Percentiles rank a stretch among this genome's conserved stretches.
Evolutionary conservation across 2,888 invertebrate genomes (phyloP).

Genomic region (Ceraclea dissimilis): DNA sequence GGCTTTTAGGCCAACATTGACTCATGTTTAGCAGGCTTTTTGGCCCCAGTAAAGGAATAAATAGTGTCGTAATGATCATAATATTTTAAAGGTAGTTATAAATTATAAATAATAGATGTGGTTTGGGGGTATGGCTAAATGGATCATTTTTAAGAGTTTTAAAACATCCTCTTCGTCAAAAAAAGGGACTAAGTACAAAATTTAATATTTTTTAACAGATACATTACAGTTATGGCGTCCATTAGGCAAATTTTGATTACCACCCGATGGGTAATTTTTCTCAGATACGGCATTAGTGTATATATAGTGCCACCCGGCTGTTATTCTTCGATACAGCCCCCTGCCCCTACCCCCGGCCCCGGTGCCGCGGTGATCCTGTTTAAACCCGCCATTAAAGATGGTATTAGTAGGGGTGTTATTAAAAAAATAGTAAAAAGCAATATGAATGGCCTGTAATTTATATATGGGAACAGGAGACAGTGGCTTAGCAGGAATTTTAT

Average conservation of each 20-base stretch:
- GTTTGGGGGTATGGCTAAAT: too few relatives aligned
- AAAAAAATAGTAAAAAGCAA: slow-evolving; percentile 27
- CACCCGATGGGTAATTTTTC: slow-evolving; percentile 3
- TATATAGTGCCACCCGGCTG: too few relatives aligned
- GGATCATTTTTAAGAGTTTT: too few relatives aligned
- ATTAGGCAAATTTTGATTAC: slow-evolving; percentile 1
- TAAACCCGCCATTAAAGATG: slow-evolving; percentile 26
- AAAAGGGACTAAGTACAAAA: neutral
- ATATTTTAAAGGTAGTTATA: too few relatives aligned
- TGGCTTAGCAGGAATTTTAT: too few relatives aligned
- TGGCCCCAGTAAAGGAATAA: too few relatives aligned
- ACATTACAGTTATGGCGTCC: neutral
- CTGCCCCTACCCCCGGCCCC: slow-evolving; percentile 5
- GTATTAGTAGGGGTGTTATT: slow-evolving; percentile 26
- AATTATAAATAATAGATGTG: too few relatives aligned
- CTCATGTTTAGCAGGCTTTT: too few relatives aligned
- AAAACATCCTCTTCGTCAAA: too few relatives aligned
- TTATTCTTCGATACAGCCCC: neutral
- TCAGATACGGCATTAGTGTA: slow-evolving; percentile 2
- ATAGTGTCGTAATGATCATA: too few relatives aligned
- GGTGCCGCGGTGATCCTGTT: slow-evolving; percentile 22
- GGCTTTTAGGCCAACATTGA: too few relatives aligned
- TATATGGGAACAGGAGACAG: slow-evolving; percentile 25
- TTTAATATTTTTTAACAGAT: neutral
- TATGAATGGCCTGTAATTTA: slow-evolving; percentile 27